Base-by-base conservation (phyloP, 1,140 invertebrate species). In the Helicoverpa armigera region DNA sequence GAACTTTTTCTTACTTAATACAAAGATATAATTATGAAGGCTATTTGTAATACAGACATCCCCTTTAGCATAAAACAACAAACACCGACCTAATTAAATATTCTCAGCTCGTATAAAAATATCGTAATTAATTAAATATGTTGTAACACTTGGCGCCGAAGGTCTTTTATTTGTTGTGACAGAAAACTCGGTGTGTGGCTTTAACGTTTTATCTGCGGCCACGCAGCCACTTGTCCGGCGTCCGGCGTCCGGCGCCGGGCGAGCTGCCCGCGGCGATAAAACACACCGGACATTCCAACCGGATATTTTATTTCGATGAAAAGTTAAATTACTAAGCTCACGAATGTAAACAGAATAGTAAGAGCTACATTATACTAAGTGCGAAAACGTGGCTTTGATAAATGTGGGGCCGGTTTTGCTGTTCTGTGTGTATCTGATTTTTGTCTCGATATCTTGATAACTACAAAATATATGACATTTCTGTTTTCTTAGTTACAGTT, bases 91-190 rank as follows among this genome's bases (percentile, higher is more conserved):
- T 43, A 43, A 43, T 43, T 43, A 43, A 9, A 43, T 43, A 43
- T 43, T 43, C 35, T 43, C 35, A 43, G 35, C 35, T 43, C 35
- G 35, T 43, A 43, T 43, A 43, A 65, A 43, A 43, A n/a, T 65
- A 43, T 65, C 31, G n/a, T 65, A 48, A 69, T 51, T 48, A 50
- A 50, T 50, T 7, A 50, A 69, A 18, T 69, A 69, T 10, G 65
- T 69, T 14, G 35, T 67, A 48, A 16, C 65, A 50, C 65, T 50
- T 18, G 65, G 16, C 43, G 5, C 43, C 43, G 18, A 50, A 61
- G 58, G 58, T 61, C 58, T 69, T 69, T 50, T 69, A 69, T 69
- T 69, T 69, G 43, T 69, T 69, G 43, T 69, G 65, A 50, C 43
- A 69, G 16, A 11, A 10, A 61, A 31, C 23, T 43, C 16, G 16